These are phyloP conservation scores for Coenonympha glycerion DNA, from an alignment of 2,888 invertebrate genomes.

Conservation along the genomic window DNA sequence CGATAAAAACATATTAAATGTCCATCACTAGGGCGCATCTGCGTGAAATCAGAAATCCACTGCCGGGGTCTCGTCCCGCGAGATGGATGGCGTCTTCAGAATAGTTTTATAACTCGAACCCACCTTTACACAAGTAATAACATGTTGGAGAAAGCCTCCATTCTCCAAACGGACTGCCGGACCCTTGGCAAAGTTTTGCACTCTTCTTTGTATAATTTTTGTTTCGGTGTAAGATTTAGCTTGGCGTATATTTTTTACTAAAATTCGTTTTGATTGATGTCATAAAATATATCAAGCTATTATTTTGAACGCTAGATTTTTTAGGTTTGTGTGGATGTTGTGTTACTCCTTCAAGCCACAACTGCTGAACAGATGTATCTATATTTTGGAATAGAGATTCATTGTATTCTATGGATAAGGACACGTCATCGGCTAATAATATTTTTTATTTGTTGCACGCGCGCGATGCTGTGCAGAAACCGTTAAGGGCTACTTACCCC, in stretches of 20 bases:
- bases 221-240: not conserved
- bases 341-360: too few relatives aligned
- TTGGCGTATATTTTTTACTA: not conserved
- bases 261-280: not conserved
- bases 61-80: constrained; percentile 25
- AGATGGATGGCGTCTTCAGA: constrained; percentile 31
- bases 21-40: constrained; percentile 28
- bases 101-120: constrained; percentile 28
- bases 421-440: too few relatives aligned
- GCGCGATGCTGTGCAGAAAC: too few relatives aligned
- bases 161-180: not conserved
- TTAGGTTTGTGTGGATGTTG: too few relatives aligned
- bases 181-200: constrained; percentile 1
- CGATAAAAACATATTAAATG: not conserved
- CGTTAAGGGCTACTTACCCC: too few relatives aligned
- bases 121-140: constrained; percentile 26
- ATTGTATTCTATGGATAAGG: too few relatives aligned
- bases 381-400: too few relatives aligned
- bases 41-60: constrained; percentile 29
- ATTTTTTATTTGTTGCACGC: too few relatives aligned
- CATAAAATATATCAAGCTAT: not conserved
- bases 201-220: not conserved
- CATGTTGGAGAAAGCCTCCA: constrained; percentile 9
- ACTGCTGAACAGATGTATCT: too few relatives aligned
- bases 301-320: too few relatives aligned